phyloP scores from a whole-genome alignment of 2,888 invertebrate genomes.

The Acrocera orbiculus region DNA sequence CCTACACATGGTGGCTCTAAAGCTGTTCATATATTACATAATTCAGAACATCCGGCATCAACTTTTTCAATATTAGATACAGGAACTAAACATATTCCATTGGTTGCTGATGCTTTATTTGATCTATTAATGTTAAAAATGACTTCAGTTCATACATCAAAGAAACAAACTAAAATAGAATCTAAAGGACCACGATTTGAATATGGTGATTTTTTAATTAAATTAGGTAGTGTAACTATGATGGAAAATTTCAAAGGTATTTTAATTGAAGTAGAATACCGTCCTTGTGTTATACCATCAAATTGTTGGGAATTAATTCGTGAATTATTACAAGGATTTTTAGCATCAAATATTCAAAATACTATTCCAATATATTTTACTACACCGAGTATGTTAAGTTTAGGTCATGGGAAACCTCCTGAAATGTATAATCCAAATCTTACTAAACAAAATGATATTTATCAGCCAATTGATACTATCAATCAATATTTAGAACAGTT shows the following conservation, averaged over 20 bases:
- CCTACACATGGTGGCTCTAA: slow-evolving; percentile 47
- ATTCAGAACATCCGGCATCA: slow-evolving; percentile 88
- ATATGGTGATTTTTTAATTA: slow-evolving; percentile 83
- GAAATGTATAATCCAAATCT: slow-evolving; percentile 28
- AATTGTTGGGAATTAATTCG: slow-evolving; percentile 83
- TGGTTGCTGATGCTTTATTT: slow-evolving; percentile 80
- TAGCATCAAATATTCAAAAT: slow-evolving; percentile 58
- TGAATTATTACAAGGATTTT: slow-evolving; percentile 79
- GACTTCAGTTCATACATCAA: slow-evolving; percentile 69
- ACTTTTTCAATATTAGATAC: slow-evolving; percentile 83
- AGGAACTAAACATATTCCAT: slow-evolving; percentile 66
- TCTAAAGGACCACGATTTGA: slow-evolving; percentile 77
- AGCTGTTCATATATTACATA: slow-evolving; percentile 83
- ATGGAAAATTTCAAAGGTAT: slow-evolving; percentile 88
- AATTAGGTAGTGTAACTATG: slow-evolving; percentile 82
- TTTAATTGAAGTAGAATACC: slow-evolving; percentile 83
- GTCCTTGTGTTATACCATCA: slow-evolving; percentile 72
- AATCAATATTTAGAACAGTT: slow-evolving; percentile 92
- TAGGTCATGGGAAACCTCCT: slow-evolving; percentile 22
- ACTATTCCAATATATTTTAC: slow-evolving; percentile 48
- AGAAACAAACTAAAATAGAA: slow-evolving; percentile 73
- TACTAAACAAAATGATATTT: slow-evolving; percentile 60
- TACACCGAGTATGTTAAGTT: slow-evolving; percentile 24
- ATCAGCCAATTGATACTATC: slow-evolving; percentile 80
- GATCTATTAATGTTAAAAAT: slow-evolving; percentile 83